These are phyloP conservation scores for Saguinus midas DNA, from an alignment of 2,113 vertebrate species.

Conservation along the genomic window DNA sequence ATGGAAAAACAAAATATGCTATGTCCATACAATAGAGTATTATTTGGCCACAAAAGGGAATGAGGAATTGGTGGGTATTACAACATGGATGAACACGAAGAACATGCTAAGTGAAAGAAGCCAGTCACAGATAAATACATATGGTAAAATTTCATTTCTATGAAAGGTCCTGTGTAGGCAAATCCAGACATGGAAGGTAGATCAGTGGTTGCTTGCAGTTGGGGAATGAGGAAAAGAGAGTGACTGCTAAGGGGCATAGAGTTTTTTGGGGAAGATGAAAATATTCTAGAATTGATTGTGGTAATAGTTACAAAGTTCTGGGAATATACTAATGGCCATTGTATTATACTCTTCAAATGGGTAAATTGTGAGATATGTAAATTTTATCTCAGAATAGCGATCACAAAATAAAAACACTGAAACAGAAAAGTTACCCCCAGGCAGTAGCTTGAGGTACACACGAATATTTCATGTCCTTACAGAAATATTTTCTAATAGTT, in stretches of 20 bases:
- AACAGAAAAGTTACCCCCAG: background rate
- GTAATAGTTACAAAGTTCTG: background rate
- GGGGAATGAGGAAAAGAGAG: too few relatives aligned
- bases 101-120: background rate
- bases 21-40: background rate
- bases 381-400: background rate
- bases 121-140: background rate
- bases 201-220: background rate
- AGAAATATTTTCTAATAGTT: background rate
- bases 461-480: background rate
- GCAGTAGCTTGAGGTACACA: fast-evolving
- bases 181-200: background rate
- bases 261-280: background rate
- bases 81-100: background rate
- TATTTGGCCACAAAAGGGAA: background rate
- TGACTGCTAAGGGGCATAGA: background rate
- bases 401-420: background rate
- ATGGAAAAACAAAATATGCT: background rate
- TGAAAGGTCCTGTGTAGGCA: background rate
- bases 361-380: background rate
- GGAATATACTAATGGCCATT: background rate
- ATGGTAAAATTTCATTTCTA: background rate
- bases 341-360: background rate
- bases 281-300: background rate
- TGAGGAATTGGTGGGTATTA: background rate